These are phyloP conservation scores for Nasonia oneida DNA, from an alignment of 2,888 invertebrate genomes.

Conservation along the genomic window DNA sequence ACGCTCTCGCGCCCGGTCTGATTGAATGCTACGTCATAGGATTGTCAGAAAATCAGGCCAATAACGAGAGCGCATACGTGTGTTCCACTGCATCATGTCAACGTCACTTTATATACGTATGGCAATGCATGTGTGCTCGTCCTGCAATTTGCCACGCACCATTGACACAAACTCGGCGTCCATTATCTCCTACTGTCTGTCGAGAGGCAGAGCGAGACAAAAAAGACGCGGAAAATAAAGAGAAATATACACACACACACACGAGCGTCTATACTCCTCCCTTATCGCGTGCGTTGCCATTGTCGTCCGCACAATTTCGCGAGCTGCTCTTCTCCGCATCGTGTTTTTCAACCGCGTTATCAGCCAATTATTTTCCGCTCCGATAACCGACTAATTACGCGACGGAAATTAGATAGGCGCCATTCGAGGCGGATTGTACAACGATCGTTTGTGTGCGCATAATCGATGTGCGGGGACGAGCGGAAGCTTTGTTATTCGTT, in stretches of 20 bases:
- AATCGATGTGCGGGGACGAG: slow-evolving; percentile 49
- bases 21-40: slow-evolving; percentile 15
- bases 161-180: slow-evolving; percentile 6
- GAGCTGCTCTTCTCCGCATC: slow-evolving; percentile 22
- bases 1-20: neutral
- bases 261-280: neutral
- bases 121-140: neutral
- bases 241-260: neutral
- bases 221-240: neutral
- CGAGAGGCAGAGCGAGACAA: neutral
- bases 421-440: slow-evolving; percentile 20
- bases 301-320: slow-evolving; percentile 29
- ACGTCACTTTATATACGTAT: neutral
- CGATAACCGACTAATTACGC: slow-evolving; percentile 71
- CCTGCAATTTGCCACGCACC: slow-evolving; percentile 32
- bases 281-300: slow-evolving; percentile 39
- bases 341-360: slow-evolving; percentile 61
- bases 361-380: slow-evolving; percentile 71
- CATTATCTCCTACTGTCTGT: neutral
- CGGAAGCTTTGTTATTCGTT: slow-evolving; percentile 55
- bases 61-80: neutral
- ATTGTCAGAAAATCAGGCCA: slow-evolving; percentile 1
- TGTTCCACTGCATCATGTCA: neutral
- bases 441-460: slow-evolving; percentile 16
- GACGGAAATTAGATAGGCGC: slow-evolving; percentile 71